Conservation (phyloP, 2,888 invertebrate species). For the Tipula confusa region DNA sequence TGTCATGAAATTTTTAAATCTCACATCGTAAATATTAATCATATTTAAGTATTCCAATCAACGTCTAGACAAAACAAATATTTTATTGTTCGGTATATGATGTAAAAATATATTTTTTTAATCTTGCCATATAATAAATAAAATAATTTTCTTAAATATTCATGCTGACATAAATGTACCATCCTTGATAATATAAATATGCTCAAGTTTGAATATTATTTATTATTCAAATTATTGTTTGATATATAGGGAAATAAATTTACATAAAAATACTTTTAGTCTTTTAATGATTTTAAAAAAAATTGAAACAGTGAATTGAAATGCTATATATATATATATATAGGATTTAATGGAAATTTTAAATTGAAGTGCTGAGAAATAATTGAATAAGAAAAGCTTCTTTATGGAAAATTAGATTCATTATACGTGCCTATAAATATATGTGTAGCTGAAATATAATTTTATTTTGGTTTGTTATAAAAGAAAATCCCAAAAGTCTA, state of each 20-base stretch:
- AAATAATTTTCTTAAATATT: not conserved
- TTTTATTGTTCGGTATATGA: not conserved
- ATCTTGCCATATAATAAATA: not conserved
- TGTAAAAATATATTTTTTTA: not conserved
- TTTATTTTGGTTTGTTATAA: not conserved
- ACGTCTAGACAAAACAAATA: not conserved
- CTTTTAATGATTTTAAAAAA: not conserved
- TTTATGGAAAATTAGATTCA: not conserved
- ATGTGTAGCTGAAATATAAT: not conserved
- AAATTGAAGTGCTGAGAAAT: not conserved
- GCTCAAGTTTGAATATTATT: not conserved
- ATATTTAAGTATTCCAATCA: not conserved
- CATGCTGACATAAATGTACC: not conserved
- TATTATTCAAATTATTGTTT: not conserved
- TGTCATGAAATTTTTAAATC: not conserved
- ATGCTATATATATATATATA: too few species aligned
- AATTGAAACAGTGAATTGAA: not conserved
- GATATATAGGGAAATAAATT: not conserved
- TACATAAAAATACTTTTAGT: slow-evolving; percentile 7
- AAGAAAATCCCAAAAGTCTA: not conserved
- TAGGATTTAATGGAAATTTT: not conserved
- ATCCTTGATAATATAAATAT: not conserved
- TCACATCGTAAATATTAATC: not conserved
- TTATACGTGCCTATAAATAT: not conserved
- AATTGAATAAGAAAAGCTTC: not conserved